These are phyloP conservation scores for Grus americana DNA, from an alignment of 2,113 vertebrate genomes.

Conservation along the genomic window DNA sequence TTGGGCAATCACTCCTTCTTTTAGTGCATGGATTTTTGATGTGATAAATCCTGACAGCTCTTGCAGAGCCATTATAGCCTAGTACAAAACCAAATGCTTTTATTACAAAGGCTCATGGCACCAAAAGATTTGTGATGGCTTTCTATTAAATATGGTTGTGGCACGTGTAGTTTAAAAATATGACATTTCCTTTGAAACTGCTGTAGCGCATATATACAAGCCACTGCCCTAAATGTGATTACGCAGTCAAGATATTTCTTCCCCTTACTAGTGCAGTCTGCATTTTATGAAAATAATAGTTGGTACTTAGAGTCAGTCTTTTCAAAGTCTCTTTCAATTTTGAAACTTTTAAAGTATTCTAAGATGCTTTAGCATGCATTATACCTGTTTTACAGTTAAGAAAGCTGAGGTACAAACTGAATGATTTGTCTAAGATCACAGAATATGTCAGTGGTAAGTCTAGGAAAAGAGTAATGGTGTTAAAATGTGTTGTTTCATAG, in stretches of 20 bases:
- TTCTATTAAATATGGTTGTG: background rate
- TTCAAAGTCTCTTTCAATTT: background rate
- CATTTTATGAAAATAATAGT: background rate
- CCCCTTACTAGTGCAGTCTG: background rate
- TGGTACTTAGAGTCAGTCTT: background rate
- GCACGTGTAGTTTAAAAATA: background rate
- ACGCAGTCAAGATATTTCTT: background rate
- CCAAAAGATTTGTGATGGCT: background rate
- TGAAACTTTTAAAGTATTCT: background rate
- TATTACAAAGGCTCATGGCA: background rate
- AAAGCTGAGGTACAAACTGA: background rate
- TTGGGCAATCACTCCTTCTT: background rate
- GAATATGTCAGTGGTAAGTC: background rate
- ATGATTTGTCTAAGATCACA: background rate
- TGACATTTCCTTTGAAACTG: background rate
- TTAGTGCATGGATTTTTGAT: background rate
- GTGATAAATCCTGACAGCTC: conserved; percentile 44
- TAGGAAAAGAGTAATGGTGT: background rate
- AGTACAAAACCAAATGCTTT: conserved; percentile 26
- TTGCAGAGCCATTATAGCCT: conserved; percentile 1
- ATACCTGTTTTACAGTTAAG: background rate
- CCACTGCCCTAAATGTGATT: background rate
- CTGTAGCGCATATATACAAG: background rate
- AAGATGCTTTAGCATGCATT: background rate
- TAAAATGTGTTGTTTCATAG: background rate